These are phyloP conservation scores for Lottia scabra DNA, from an alignment of 2,888 invertebrate genomes.

Conservation along the genomic window DNA sequence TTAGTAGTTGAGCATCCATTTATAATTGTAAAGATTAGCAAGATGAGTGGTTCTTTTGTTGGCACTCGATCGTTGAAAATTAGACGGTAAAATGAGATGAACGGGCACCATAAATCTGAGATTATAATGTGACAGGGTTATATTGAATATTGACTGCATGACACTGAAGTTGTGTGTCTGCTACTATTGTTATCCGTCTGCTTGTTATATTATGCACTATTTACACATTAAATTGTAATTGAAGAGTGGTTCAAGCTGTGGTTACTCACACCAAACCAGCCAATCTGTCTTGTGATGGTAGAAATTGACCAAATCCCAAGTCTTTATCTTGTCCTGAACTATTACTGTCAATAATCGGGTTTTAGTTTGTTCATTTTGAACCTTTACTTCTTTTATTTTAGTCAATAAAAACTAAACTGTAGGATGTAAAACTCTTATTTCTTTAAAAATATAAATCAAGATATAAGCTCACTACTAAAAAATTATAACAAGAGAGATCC, in stretches of 20 bases:
- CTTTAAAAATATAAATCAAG: too few relatives aligned
- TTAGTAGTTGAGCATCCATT: neutral
- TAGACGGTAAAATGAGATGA: slow-evolving; percentile 6
- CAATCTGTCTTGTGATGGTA: neutral
- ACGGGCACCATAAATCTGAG: neutral
- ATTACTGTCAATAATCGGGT: too few relatives aligned
- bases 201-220: neutral
- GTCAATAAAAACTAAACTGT: too few relatives aligned
- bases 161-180: neutral
- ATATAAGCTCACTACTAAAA: too few relatives aligned
- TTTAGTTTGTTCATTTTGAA: too few relatives aligned
- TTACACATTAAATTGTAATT: slow-evolving; percentile 3
- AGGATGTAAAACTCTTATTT: too few relatives aligned
- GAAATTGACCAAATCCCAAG: too few relatives aligned
- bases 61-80: neutral
- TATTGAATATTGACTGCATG: neutral
- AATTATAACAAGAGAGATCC: too few relatives aligned
- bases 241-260: neutral
- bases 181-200: neutral
- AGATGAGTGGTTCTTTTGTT: neutral
- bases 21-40: neutral
- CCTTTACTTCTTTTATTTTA: too few relatives aligned
- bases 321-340: too few relatives aligned
- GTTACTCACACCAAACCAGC: neutral
- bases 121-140: neutral